phyloP scores from a whole-genome alignment of 2,797 vertebrate species.

The Pyrocephalus nanus region DNA sequence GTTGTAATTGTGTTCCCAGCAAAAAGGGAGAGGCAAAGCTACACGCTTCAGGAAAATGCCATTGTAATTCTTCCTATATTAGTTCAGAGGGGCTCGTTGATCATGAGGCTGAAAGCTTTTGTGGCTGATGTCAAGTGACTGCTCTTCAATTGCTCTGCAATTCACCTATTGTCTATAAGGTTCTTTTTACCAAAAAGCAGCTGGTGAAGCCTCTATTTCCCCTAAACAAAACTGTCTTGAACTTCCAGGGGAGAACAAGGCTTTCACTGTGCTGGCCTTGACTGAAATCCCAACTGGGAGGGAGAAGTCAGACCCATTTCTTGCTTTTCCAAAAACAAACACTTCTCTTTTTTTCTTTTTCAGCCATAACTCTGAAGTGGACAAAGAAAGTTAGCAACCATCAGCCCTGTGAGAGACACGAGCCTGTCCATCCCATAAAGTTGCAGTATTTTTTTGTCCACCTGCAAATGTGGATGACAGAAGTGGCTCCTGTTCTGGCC shows the following conservation, averaged over 20 bases:
- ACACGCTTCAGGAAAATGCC: background rate
- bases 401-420: background rate
- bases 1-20: background rate
- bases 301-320: conserved; percentile 13
- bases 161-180: conserved; percentile 56
- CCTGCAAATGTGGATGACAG: background rate
- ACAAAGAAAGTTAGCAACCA: background rate
- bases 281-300: conserved; percentile 35
- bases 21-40: background rate
- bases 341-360: background rate
- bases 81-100: conserved; percentile 37
- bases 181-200: conserved; percentile 69
- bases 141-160: too few relatives aligned
- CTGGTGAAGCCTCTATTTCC: conserved; percentile 46
- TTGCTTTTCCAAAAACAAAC: conserved; percentile 24
- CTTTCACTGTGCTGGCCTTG: conserved; percentile 51
- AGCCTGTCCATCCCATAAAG: background rate
- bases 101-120: conserved; percentile 57
- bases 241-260: conserved; percentile 71
- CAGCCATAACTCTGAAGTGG: background rate
- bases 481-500: background rate
- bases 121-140: conserved; percentile 52
- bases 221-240: conserved; percentile 56
- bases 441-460: background rate
- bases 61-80: conserved; percentile 29